A percentile compares a stretch with the other conserved stretches of the same genome.
Evolutionary conservation across 2,113 vertebrate genomes (phyloP).

Genomic region (Tretioscincus oriximinensis): DNA sequence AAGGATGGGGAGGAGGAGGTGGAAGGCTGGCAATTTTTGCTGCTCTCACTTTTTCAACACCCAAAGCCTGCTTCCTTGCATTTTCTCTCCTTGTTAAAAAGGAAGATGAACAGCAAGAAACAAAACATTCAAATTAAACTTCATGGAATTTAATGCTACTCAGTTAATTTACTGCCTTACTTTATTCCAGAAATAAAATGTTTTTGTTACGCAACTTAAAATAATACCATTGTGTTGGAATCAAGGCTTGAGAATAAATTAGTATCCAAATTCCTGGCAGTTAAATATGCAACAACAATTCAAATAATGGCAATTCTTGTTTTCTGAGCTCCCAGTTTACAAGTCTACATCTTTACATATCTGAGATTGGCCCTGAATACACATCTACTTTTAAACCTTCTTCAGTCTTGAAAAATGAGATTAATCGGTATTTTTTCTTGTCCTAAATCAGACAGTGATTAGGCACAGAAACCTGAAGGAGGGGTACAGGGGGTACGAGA

Average conservation of each 20-base stretch:
- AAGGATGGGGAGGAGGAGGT: slow-evolving; percentile 71
- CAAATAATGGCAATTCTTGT: no score
- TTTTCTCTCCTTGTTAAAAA: slow-evolving; percentile 71
- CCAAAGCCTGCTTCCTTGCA: slow-evolving; percentile 82
- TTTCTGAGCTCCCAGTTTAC: no score
- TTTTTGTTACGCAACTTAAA: background rate
- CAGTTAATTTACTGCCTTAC: background rate
- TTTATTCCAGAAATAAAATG: background rate
- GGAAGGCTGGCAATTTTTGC: slow-evolving; percentile 84
- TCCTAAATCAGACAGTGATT: no score
- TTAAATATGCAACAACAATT: background rate
- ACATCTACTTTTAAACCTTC: no score
- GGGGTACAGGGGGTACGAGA: no score
- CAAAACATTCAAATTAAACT: slow-evolving; percentile 24
- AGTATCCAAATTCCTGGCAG: background rate
- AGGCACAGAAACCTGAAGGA: no score
- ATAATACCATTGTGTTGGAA: no score
- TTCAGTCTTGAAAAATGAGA: no score
- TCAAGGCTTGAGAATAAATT: background rate
- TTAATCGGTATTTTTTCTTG: no score
- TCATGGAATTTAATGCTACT: background rate
- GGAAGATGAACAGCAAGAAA: background rate
- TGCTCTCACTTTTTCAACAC: slow-evolving; percentile 85
- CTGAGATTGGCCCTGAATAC: no score
- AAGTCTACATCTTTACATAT: no score